phyloP scores from a whole-genome alignment of 53 echinoderm and acorn worm genomes.

The Echinarachnius parma region DNA sequence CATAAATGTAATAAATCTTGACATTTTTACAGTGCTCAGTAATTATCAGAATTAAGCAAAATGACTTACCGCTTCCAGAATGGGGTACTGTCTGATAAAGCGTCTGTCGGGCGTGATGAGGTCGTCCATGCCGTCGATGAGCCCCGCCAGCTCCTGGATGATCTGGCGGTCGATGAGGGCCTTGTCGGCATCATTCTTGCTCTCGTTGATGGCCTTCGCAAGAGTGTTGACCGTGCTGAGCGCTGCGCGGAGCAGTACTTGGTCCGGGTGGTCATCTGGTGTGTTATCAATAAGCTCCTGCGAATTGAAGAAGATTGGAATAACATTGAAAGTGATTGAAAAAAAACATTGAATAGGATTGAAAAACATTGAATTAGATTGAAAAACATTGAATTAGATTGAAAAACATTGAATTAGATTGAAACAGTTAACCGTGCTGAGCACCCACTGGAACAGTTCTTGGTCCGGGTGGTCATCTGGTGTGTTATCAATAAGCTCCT shows the following conservation, averaged over 20 bases:
- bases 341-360: too few relatives aligned
- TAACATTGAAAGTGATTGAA: too few relatives aligned
- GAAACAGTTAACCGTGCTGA: conserved; percentile 83
- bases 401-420: too few relatives aligned
- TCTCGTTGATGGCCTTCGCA: conserved; percentile 90
- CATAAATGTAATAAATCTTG: too few relatives aligned
- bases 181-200: conserved; percentile 84
- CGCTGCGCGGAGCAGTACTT: conserved; percentile 80
- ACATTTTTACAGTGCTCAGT: too few relatives aligned
- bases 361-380: too few relatives aligned
- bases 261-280: conserved; percentile 85
- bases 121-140: conserved; percentile 92
- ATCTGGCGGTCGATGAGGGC: conserved; percentile 84
- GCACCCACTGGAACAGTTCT: conserved; percentile 78
- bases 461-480: conserved; percentile 88
- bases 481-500: conserved; percentile 98
- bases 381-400: too few relatives aligned
- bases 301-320: not conserved
- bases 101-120: conserved; percentile 77
- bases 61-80: conserved; percentile 85
- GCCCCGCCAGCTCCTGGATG: conserved; percentile 75
- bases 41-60: not conserved
- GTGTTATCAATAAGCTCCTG: conserved; percentile 99
- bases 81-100: conserved; percentile 88
- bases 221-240: conserved; percentile 84